phyloP scores from a whole-genome alignment of 2,113 vertebrate genomes.

The Leptodactylus fuscus region DNA sequence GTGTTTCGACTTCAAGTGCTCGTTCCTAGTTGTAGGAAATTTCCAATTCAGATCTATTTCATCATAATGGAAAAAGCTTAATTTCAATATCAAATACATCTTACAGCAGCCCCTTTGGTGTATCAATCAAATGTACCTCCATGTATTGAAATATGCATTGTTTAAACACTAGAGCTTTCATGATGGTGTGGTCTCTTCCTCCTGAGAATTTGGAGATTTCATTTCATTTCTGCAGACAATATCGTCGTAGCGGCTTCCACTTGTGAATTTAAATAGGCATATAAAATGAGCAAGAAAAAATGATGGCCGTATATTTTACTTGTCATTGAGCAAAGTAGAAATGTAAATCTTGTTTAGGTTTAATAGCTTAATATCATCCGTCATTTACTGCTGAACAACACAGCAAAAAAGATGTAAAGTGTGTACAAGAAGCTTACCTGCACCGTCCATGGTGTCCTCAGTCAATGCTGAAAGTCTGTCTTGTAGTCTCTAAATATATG shows the following conservation, averaged over 20 bases:
- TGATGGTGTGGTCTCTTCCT: background rate
- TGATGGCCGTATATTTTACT: background rate
- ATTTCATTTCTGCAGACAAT: background rate
- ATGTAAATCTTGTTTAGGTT: background rate
- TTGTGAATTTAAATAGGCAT: background rate
- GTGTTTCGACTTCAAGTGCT: background rate
- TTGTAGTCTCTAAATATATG: constrained; percentile 71
- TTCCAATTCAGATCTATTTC: constrained; percentile 26
- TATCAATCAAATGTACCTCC: background rate
- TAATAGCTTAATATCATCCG: background rate
- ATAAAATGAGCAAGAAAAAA: background rate
- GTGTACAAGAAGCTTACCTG: background rate
- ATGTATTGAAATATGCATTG: background rate
- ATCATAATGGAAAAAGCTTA: background rate
- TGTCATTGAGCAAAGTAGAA: background rate
- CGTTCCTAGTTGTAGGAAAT: background rate
- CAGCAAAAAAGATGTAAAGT: background rate
- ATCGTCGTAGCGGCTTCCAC: background rate
- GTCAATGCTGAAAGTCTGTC: constrained; percentile 72
- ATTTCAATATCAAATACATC: constrained; percentile 33
- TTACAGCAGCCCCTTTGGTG: constrained; percentile 4
- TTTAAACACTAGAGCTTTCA: background rate
- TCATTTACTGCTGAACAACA: too few species aligned
- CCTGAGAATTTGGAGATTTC: background rate
- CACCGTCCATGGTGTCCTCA: background rate